A percentile compares a stretch with the other conserved stretches of the same genome.
Evolutionary conservation across 2,113 vertebrate genomes (phyloP).

Genomic region (Brachyhypopomus gauderio): DNA sequence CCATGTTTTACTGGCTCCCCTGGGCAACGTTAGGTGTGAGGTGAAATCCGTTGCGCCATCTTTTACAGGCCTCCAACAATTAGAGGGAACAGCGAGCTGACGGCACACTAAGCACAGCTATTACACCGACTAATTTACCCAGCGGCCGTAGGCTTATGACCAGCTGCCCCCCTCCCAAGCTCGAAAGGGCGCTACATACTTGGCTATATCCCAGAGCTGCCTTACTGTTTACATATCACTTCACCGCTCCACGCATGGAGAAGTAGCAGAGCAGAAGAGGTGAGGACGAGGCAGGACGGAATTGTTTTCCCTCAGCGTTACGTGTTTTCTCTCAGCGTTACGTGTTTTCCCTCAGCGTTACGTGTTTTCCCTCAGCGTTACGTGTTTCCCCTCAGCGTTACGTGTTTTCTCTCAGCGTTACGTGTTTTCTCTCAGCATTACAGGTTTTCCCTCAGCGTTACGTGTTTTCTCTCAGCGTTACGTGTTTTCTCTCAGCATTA

Average conservation of each 20-base stretch:
- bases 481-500: too few relatives aligned
- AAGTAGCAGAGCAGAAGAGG: not conserved
- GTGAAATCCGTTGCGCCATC: constrained; percentile 53
- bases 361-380: not conserved
- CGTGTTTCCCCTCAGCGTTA: too few relatives aligned
- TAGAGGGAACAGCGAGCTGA: constrained; percentile 57
- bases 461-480: not conserved
- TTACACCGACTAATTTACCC: constrained; percentile 56
- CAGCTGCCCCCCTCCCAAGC: not conserved
- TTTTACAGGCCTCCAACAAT: constrained; percentile 63
- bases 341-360: not conserved
- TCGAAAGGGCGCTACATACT: too few relatives aligned
- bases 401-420: not conserved
- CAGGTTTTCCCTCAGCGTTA: not conserved
- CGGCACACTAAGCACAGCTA: constrained; percentile 43
- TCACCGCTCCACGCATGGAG: not conserved
- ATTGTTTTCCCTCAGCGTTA: not conserved
- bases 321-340: not conserved
- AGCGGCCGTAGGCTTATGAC: constrained; percentile 17
- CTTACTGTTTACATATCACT: not conserved
- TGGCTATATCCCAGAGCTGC: not conserved
- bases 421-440: too few relatives aligned
- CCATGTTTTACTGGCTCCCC: constrained; percentile 65
- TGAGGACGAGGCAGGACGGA: not conserved
- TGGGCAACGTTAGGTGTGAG: constrained; percentile 54